A percentile compares a stretch with the other conserved stretches of the same genome.
phyloP scores from a whole-genome alignment of 2,113 vertebrate species.

The Thamnophis sirtalis region DNA sequence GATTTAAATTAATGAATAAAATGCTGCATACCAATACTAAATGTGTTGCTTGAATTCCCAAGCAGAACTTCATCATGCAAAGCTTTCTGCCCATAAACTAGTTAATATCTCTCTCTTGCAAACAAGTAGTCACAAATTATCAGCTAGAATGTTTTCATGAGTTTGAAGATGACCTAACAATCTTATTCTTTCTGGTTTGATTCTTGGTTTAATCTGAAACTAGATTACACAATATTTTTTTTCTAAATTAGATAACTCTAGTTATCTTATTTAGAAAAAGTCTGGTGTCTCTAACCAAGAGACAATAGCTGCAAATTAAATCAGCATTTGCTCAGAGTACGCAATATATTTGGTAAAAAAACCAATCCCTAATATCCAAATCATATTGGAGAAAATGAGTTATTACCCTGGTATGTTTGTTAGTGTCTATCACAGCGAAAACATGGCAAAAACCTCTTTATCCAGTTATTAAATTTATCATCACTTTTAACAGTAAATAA shows the following conservation, averaged over 20 bases:
- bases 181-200: conserved; percentile 6
- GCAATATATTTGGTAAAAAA: background rate
- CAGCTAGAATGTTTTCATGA: background rate
- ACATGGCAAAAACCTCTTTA: background rate
- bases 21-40: background rate
- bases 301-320: background rate
- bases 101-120: background rate
- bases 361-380: background rate
- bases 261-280: conserved; percentile 34
- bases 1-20: background rate
- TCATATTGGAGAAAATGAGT: background rate
- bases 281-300: background rate
- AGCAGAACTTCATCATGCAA: background rate
- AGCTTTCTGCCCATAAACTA: background rate
- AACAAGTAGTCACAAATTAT: background rate
- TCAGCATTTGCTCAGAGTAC: background rate
- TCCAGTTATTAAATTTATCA: background rate
- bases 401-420: background rate
- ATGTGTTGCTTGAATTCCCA: background rate
- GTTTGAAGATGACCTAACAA: background rate
- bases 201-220: background rate
- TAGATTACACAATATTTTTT: background rate
- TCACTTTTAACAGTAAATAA: background rate
- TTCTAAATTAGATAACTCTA: conserved; percentile 17
- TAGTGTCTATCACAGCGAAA: background rate